These are phyloP conservation scores for Hoplias malabaricus DNA, from an alignment of 2,113 vertebrate species.

Conservation along the genomic window DNA sequence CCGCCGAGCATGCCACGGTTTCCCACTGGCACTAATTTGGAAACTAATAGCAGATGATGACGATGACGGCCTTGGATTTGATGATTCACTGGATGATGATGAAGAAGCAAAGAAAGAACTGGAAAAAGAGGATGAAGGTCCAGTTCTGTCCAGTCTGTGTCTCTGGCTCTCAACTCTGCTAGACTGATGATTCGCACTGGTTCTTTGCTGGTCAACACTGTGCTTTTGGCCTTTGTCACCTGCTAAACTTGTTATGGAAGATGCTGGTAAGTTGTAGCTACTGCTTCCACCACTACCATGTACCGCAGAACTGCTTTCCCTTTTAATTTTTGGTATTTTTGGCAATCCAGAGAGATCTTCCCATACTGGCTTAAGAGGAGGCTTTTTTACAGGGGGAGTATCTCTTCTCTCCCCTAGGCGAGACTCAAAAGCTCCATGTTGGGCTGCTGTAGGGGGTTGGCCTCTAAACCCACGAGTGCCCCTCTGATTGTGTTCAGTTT, in stretches of 20 bases:
- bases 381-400: slow-evolving; percentile 55
- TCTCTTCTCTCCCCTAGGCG: slow-evolving; percentile 53
- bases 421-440: slow-evolving; percentile 35
- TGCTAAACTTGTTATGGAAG: slow-evolving; percentile 79
- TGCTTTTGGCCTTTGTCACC: slow-evolving; percentile 76
- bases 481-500: slow-evolving; percentile 38
- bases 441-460: slow-evolving; percentile 1
- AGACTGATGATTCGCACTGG: slow-evolving; percentile 48
- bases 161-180: slow-evolving; percentile 61
- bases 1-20: slow-evolving; percentile 76
- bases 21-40: slow-evolving; percentile 87
- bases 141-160: slow-evolving; percentile 50
- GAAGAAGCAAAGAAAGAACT: slow-evolving; percentile 53
- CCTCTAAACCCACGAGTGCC: slow-evolving; percentile 55
- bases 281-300: slow-evolving; percentile 48
- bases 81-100: slow-evolving; percentile 47
- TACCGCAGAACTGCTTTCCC: slow-evolving; percentile 56
- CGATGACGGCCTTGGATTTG: slow-evolving; percentile 35
- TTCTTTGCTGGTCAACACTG: slow-evolving; percentile 62
- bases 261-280: slow-evolving; percentile 68
- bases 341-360: slow-evolving; percentile 85
- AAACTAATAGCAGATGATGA: slow-evolving; percentile 84
- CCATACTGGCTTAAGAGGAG: slow-evolving; percentile 72
- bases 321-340: slow-evolving; percentile 92
- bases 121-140: slow-evolving; percentile 64